A percentile compares a stretch with the other conserved stretches of the same genome.
phyloP scores from a whole-genome alignment of 2,797 vertebrate species.

The Distichodus sexfasciatus region DNA sequence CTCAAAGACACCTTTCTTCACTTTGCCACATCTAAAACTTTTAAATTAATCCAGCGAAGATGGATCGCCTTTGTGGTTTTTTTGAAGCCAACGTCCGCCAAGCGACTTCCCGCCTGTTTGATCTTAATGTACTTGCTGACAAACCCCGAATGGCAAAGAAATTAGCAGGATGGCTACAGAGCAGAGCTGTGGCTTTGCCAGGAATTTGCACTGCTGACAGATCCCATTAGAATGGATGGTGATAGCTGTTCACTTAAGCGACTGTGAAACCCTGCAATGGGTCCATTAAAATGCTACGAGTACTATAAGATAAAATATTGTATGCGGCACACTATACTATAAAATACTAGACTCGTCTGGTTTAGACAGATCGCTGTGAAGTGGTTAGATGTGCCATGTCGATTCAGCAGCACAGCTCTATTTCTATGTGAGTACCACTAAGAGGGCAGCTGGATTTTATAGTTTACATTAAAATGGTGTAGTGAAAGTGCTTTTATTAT shows the following conservation, averaged over 20 bases:
- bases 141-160: conserved; percentile 1
- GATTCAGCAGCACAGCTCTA: too few relatives aligned
- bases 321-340: too few relatives aligned
- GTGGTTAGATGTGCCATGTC: too few relatives aligned
- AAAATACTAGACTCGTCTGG: too few relatives aligned
- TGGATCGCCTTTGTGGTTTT: neutral
- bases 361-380: too few relatives aligned
- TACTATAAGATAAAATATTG: too few relatives aligned
- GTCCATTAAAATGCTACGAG: neutral
- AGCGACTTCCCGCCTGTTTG: neutral
- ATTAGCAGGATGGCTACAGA: neutral
- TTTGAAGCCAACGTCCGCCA: neutral
- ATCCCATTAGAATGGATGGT: neutral
- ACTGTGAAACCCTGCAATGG: neutral
- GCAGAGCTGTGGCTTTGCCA: neutral
- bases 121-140: conserved; percentile 9
- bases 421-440: too few relatives aligned
- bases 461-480: too few relatives aligned
- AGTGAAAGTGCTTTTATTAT: too few relatives aligned
- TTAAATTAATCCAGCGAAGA: conserved; percentile 8
- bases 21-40: conserved; percentile 3
- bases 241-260: neutral
- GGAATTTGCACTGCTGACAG: conserved; percentile 9
- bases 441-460: too few relatives aligned
- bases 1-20: neutral